Percentiles rank a stretch among this genome's conserved stretches.
Conservation (phyloP, 2,797 vertebrate species). For the Potorous gilbertii region DNA sequence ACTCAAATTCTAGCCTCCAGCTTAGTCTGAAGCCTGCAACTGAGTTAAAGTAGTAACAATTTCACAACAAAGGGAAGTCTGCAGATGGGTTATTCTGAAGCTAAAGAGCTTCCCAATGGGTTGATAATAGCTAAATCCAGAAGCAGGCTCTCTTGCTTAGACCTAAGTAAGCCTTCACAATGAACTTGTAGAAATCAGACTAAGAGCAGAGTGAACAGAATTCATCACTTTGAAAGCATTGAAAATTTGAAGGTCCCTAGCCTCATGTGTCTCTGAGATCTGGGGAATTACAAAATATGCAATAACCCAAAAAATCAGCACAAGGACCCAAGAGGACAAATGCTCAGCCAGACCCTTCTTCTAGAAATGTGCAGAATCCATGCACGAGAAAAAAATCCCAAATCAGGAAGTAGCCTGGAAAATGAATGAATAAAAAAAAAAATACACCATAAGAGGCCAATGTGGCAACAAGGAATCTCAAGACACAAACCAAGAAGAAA, state of each 20-base stretch:
- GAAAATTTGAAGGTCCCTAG: neutral
- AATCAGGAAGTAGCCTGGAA: neutral
- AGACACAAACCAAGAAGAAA: neutral
- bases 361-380: neutral
- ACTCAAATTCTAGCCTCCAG: too few species aligned
- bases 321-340: neutral
- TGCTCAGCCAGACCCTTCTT: neutral
- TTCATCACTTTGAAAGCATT: neutral
- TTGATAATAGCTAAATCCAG: neutral
- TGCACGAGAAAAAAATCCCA: neutral
- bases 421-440: neutral
- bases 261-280: neutral
- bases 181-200: neutral
- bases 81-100: too few species aligned
- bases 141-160: neutral
- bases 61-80: too few species aligned
- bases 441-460: neutral
- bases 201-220: neutral
- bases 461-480: neutral
- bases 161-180: neutral
- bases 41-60: too few species aligned
- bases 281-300: neutral
- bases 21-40: too few species aligned
- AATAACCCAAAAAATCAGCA: neutral
- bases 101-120: neutral